Conservation (phyloP, 1,140 invertebrate species). For the Tyrophagus putrescentiae region DNA sequence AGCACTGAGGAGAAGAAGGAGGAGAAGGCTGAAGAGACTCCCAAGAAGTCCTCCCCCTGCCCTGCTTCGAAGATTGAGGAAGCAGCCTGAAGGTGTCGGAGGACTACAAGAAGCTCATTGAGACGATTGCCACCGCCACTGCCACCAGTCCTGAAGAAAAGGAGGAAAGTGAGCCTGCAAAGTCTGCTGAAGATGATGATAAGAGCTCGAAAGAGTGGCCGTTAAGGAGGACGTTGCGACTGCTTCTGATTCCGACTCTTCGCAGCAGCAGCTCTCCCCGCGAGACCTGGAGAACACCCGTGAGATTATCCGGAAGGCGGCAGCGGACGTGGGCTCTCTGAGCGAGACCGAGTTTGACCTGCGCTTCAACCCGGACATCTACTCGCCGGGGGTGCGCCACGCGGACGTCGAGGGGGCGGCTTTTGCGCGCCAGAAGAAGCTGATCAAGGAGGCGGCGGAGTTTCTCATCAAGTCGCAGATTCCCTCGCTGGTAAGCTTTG, state of each 20-base stretch:
- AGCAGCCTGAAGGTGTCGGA: slow-evolving; percentile 41
- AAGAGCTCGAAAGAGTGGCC: too few relatives aligned
- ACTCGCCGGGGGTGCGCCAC: slow-evolving; percentile 80
- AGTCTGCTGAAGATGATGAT: not conserved
- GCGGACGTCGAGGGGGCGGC: slow-evolving; percentile 48
- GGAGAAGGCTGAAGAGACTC: slow-evolving; percentile 28
- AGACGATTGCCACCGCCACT: slow-evolving; percentile 47
- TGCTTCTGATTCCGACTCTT: too few relatives aligned
- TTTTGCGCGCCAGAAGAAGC: slow-evolving; percentile 62
- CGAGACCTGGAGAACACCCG: slow-evolving; percentile 68
- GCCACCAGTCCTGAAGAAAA: not conserved
- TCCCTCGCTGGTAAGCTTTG: slow-evolving; percentile 67
- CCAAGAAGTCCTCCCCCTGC: too few relatives aligned
- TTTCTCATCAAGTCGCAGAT: slow-evolving; percentile 85
- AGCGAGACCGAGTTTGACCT: slow-evolving; percentile 66
- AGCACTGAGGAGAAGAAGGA: slow-evolving; percentile 27
- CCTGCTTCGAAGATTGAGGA: slow-evolving; percentile 26
- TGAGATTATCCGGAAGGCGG: slow-evolving; percentile 75
- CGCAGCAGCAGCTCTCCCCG: not conserved
- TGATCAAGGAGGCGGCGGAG: slow-evolving; percentile 85
- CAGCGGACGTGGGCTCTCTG: slow-evolving; percentile 72
- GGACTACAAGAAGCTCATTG: slow-evolving; percentile 79
- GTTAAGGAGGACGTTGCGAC: too few relatives aligned
- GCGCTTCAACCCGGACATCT: slow-evolving; percentile 95
- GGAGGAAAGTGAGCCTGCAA: not conserved